Evolutionary conservation across 2,888 invertebrate species (phyloP).

Genomic region (Tinea pellionella): DNA sequence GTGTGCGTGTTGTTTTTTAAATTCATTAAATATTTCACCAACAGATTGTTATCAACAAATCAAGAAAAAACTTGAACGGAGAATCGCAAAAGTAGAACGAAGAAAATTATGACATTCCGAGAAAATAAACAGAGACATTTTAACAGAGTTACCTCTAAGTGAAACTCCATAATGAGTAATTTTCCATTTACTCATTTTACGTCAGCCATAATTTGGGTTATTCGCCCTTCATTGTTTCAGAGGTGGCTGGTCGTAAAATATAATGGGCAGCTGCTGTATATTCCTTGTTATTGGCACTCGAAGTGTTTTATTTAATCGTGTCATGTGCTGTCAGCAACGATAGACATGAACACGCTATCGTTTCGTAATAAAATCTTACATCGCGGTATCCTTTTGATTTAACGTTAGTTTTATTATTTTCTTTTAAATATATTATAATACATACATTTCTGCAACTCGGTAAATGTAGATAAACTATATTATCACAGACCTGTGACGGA

Average conservation of each 20-base stretch:
- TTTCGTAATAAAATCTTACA: not conserved
- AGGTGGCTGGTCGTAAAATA: constrained; percentile 12
- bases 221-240: constrained; percentile 10
- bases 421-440: too few relatives aligned
- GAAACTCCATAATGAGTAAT: constrained; percentile 1
- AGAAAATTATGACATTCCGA: not conserved
- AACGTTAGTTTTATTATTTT: not conserved
- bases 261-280: constrained; percentile 12
- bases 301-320: constrained; percentile 8
- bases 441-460: too few relatives aligned
- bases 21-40: too few relatives aligned
- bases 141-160: not conserved
- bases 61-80: too few relatives aligned
- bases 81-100: too few relatives aligned
- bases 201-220: constrained; percentile 11
- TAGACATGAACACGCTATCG: not conserved
- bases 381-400: not conserved
- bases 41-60: too few relatives aligned
- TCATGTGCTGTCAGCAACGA: constrained; percentile 1
- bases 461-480: too few relatives aligned
- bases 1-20: too few relatives aligned
- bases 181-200: constrained; percentile 4
- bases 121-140: not conserved
- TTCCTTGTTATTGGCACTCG: constrained; percentile 8
- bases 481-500: too few relatives aligned